phyloP scores from a whole-genome alignment of 2,797 vertebrate species.

The Corythornis leucogaster region DNA sequence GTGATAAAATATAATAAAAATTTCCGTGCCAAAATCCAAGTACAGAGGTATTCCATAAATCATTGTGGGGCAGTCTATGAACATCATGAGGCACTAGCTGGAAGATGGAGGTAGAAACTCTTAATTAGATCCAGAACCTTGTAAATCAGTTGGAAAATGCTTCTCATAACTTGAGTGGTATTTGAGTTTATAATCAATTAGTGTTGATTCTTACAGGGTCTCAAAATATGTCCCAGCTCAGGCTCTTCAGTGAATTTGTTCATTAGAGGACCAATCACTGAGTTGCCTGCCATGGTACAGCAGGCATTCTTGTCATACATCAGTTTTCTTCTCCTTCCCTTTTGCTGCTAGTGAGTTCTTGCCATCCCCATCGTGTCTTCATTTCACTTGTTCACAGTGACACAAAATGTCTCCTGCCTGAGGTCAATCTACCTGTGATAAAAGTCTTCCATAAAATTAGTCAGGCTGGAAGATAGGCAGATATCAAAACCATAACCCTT shows the following conservation, averaged over 20 bases:
- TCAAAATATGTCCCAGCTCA: not conserved
- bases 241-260: constrained; percentile 11
- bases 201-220: not conserved
- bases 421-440: constrained; percentile 54
- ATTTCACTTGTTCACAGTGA: constrained; percentile 31
- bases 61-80: not conserved
- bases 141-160: constrained; percentile 16
- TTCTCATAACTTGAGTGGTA: not conserved
- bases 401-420: constrained; percentile 52
- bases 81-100: not conserved
- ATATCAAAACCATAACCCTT: constrained; percentile 21
- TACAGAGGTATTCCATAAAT: not conserved
- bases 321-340: constrained; percentile 24
- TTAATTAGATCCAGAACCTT: constrained; percentile 19
- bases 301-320: constrained; percentile 1
- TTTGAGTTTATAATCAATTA: constrained; percentile 48
- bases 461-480: constrained; percentile 47
- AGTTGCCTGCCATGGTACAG: not conserved
- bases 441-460: constrained; percentile 45
- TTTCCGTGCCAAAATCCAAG: not conserved
- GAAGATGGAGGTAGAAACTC: not conserved
- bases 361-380: not conserved
- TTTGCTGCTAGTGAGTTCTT: constrained; percentile 9
- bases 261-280: constrained; percentile 6
- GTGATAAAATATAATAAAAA: not conserved